Conservation (phyloP, 2,888 invertebrate species). For the Diplolepis rosae region DNA sequence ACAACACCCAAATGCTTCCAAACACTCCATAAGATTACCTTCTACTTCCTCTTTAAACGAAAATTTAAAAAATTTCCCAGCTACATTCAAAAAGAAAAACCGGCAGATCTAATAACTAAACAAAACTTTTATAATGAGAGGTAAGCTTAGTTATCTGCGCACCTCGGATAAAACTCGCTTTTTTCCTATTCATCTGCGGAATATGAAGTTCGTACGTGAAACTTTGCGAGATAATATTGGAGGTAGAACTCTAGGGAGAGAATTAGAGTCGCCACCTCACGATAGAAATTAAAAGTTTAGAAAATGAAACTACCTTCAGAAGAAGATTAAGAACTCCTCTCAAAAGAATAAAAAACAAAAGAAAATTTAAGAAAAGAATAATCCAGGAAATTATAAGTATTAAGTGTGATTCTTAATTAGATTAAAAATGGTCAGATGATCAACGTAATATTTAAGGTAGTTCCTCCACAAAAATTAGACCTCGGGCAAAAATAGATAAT, state of each 20-base stretch:
- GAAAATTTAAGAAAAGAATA: background rate
- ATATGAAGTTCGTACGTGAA: slow-evolving; percentile 53
- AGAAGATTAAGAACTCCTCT: slow-evolving; percentile 31
- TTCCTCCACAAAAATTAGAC: too few species aligned
- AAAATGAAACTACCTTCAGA: background rate
- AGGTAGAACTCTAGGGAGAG: slow-evolving; percentile 37
- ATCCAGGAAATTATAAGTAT: too few species aligned
- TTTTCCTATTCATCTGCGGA: slow-evolving; percentile 33
- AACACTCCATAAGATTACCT: slow-evolving; percentile 43
- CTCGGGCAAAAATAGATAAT: too few species aligned
- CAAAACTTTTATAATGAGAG: slow-evolving; percentile 1
- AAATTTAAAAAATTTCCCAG: background rate
- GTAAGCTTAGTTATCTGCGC: background rate
- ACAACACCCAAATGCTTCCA: slow-evolving; percentile 54
- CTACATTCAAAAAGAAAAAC: background rate
- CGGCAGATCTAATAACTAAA: background rate
- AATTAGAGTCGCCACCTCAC: slow-evolving; percentile 55
- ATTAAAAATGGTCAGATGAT: too few species aligned
- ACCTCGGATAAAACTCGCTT: slow-evolving; percentile 2
- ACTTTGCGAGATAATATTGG: slow-evolving; percentile 54
- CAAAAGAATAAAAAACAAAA: background rate
- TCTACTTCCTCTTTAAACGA: slow-evolving; percentile 36
- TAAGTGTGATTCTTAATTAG: too few species aligned
- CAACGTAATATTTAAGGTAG: too few species aligned
- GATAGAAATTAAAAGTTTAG: slow-evolving; percentile 55